phyloP scores from a whole-genome alignment of 2,113 vertebrate species.

The Dasyornis broadbenti region DNA sequence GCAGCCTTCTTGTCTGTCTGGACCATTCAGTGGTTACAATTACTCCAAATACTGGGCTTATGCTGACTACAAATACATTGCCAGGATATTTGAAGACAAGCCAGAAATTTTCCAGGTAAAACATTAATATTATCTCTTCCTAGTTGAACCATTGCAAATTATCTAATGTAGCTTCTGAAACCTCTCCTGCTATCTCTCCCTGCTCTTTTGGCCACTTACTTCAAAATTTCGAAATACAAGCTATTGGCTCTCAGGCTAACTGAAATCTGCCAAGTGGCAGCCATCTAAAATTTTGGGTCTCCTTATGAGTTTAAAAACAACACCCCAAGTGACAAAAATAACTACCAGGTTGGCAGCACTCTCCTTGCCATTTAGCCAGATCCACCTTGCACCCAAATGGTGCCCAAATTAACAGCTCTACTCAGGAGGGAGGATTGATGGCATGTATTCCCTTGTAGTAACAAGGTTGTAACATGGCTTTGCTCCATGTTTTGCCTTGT shows the following conservation, averaged over 20 bases:
- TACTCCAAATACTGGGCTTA: slow-evolving; percentile 88
- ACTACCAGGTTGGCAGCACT: neutral
- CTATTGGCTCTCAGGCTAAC: neutral
- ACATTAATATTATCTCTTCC: neutral
- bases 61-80: slow-evolving; percentile 96
- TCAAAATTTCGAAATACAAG: neutral
- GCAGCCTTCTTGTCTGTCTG: slow-evolving; percentile 44
- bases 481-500: neutral
- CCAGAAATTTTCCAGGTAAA: slow-evolving; percentile 87
- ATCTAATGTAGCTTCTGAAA: neutral
- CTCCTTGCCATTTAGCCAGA: neutral
- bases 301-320: neutral
- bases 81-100: slow-evolving; percentile 81
- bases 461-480: neutral
- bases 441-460: neutral
- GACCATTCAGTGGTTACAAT: slow-evolving; percentile 78
- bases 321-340: neutral
- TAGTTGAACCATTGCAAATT: neutral
- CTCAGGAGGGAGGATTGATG: neutral
- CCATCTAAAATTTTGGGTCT: neutral
- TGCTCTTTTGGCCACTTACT: neutral
- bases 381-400: neutral
- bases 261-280: neutral
- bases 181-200: neutral
- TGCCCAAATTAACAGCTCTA: neutral